Evolutionary conservation across 1,140 invertebrate genomes (phyloP).

Genomic region (Drosophila auraria): DNA sequence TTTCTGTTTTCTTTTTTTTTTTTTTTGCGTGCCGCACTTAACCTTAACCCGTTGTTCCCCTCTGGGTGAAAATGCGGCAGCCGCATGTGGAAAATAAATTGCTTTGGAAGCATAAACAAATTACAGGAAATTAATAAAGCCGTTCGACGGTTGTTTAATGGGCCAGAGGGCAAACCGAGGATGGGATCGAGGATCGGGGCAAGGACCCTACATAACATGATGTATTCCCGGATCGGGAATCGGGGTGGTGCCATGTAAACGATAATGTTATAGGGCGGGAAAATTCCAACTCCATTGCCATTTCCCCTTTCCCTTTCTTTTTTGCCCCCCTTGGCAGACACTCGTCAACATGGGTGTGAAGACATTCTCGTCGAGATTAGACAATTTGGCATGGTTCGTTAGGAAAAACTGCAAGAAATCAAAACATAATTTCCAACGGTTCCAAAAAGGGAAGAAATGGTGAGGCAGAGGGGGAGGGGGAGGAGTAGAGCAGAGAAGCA

Average conservation of each 20-base stretch:
- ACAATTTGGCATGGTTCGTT: constrained; percentile 78
- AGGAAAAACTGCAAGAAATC: constrained; percentile 69
- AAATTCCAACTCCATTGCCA: constrained; percentile 11
- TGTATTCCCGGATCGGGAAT: not conserved
- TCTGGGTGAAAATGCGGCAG: constrained; percentile 17
- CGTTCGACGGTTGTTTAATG: constrained; percentile 57
- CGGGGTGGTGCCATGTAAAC: constrained; percentile 62
- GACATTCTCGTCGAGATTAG: constrained; percentile 67
- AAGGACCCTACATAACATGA: not conserved
- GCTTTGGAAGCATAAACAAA: constrained; percentile 78
- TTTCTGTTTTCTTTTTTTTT: no score
- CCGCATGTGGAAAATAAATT: constrained; percentile 58
- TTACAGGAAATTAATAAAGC: constrained; percentile 76
- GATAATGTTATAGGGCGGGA: constrained; percentile 61
- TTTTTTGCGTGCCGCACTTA: constrained; percentile 7
- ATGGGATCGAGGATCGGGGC: constrained; percentile 9
- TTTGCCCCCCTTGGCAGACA: constrained; percentile 20
- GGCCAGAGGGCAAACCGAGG: constrained; percentile 38
- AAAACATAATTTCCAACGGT: constrained; percentile 77
- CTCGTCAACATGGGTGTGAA: constrained; percentile 72
- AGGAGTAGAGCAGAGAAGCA: constrained; percentile 3
- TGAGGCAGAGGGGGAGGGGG: constrained; percentile 13
- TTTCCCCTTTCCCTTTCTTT: constrained; percentile 7
- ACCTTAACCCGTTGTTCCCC: constrained; percentile 38
- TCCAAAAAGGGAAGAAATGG: constrained; percentile 43